These are phyloP conservation scores for Amblyornis subalaris DNA, from an alignment of 2,113 vertebrate genomes.

Conservation along the genomic window DNA sequence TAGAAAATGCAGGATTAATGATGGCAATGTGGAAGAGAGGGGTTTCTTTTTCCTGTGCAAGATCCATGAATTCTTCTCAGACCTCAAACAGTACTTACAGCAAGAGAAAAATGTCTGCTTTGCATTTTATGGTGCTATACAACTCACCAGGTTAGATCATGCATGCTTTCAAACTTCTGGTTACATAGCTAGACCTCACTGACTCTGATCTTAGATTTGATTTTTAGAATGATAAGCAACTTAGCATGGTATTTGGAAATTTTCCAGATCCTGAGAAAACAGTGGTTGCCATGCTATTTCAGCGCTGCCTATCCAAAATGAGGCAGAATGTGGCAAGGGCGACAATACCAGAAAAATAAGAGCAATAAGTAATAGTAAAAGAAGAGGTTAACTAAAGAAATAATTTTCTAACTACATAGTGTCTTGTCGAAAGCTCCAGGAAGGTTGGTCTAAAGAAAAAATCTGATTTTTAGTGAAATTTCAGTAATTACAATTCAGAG, in stretches of 20 bases:
- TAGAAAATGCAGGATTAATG: slow-evolving; percentile 33
- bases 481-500: not conserved
- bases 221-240: not conserved
- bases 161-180: not conserved
- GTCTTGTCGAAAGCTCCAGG: not conserved
- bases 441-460: not conserved
- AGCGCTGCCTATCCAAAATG: not conserved
- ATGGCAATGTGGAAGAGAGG: not conserved
- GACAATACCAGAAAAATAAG: not conserved
- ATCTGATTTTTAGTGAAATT: not conserved
- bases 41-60: not conserved
- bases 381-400: not conserved
- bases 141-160: not conserved
- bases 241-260: not conserved
- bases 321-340: not conserved
- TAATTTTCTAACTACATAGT: not conserved
- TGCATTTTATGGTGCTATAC: not conserved
- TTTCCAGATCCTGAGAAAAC: not conserved
- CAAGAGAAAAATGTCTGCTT: not conserved
- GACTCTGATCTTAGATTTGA: not conserved
- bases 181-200: not conserved
- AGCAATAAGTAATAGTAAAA: not conserved
- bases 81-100: not conserved
- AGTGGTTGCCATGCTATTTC: not conserved
- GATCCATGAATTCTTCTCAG: not conserved